These are phyloP conservation scores for Netelia virgata DNA, from an alignment of 2,888 invertebrate genomes.

Conservation along the genomic window DNA sequence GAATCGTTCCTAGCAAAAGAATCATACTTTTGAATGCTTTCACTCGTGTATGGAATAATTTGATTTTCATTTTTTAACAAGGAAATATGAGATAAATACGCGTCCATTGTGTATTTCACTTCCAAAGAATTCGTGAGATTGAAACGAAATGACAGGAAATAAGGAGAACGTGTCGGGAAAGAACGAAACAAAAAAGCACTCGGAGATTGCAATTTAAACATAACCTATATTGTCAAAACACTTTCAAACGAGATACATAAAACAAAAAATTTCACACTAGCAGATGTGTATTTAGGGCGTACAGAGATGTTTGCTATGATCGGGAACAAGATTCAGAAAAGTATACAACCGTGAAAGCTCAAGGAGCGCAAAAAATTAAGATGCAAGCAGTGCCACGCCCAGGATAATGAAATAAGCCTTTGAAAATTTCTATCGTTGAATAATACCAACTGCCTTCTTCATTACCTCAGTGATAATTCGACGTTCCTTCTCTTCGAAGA, in stretches of 20 bases:
- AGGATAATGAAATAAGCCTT: constrained; percentile 40
- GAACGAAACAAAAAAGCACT: constrained; percentile 11
- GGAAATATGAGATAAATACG: background rate
- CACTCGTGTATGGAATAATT: background rate
- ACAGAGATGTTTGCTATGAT: background rate
- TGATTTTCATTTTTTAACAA: background rate
- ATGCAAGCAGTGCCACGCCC: constrained; percentile 74
- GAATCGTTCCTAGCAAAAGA: background rate
- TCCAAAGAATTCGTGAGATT: background rate
- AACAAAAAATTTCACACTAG: constrained; percentile 9
- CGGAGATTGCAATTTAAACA: constrained; percentile 10
- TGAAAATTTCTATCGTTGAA: background rate
- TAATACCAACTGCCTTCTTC: background rate
- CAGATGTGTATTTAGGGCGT: background rate
- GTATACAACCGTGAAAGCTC: constrained; percentile 12
- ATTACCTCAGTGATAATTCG: constrained; percentile 30
- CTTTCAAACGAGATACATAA: constrained; percentile 7
- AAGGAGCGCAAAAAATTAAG: constrained; percentile 48
- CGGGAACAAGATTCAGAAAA: constrained; percentile 1
- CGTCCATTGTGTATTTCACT: background rate
- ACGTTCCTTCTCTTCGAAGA: background rate
- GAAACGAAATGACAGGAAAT: background rate
- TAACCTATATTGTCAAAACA: constrained; percentile 55
- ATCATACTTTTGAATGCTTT: background rate
- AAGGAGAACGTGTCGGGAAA: constrained; percentile 5